Conservation (phyloP, 2,888 invertebrate species). For the Pseudanteris insignis region DNA sequence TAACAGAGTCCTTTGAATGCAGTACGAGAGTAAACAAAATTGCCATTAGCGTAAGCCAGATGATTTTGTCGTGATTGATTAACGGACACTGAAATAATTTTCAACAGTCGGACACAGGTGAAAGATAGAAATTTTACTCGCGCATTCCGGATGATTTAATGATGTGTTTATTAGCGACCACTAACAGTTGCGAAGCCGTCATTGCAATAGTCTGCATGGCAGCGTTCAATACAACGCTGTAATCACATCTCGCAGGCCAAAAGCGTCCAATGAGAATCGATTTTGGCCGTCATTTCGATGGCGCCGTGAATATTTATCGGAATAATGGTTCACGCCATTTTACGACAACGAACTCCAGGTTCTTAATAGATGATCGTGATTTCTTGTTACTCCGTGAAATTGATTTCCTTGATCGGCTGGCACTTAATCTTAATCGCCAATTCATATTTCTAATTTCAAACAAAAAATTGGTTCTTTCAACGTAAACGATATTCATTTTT, state of each 20-base stretch:
- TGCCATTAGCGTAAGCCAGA: no score
- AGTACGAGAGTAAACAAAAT: no score
- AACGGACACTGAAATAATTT: constrained; percentile 23
- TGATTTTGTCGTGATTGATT: constrained; percentile 3
- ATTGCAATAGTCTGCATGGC: constrained; percentile 20
- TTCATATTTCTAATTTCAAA: constrained; percentile 7
- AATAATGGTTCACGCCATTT: constrained; percentile 32
- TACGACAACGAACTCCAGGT: constrained; percentile 20
- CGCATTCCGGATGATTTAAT: constrained; percentile 39
- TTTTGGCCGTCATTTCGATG: constrained; percentile 38
- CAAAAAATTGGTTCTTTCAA: no score
- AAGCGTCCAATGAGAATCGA: constrained; percentile 43
- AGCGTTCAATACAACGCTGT: constrained; percentile 31
- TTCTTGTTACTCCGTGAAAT: constrained; percentile 29
- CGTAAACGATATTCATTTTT: no score
- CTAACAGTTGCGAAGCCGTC: constrained; percentile 43
- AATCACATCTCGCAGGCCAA: constrained; percentile 35
- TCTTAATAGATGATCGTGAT: constrained; percentile 37
- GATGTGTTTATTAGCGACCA: constrained; percentile 48
- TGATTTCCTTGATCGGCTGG: constrained; percentile 20
- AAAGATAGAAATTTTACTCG: constrained; percentile 35
- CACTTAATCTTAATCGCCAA: constrained; percentile 12
- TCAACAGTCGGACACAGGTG: background rate
- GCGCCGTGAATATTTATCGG: constrained; percentile 35
- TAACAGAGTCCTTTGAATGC: no score